Evolutionary conservation across 2,113 vertebrate genomes (phyloP), one percentile per base, ranked within the genome.

Genomic region (Neopipo cinnamomea): DNA sequence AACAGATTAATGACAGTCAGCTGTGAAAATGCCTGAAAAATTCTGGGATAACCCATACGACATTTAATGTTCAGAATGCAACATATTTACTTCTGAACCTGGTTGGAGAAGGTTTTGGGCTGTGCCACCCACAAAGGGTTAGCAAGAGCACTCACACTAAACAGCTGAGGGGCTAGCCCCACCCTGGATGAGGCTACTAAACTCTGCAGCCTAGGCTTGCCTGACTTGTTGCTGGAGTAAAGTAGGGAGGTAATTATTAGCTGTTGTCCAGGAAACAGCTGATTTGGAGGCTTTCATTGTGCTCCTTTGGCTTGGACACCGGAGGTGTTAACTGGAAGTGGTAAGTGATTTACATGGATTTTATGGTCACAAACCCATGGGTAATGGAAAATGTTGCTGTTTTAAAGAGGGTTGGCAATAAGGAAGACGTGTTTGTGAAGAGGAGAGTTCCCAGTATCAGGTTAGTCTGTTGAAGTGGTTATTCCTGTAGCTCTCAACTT

Each of bases 161-260:
- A 35, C 77, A 88, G 27, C 42, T 73, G 58, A 44, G 27, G 31
- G 39, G 8, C 22, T 35, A 80, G n/a, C 42, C 8, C 28, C 37
- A 61, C 25, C 8, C 14, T 31, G 31, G 33, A 24, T 39, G 37
- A 11, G 39, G 44, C 61, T 66, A 35, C 33, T 0, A 63, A 58
- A 13, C 16, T 42, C 41, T 71, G 22, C 22, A 46, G 66, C 5
- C 21, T 55, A 41, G 30, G 6, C 6, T 68, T 7, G 1, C 2
- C 7, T 41, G 7, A 3, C 5, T 23, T 30, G 8, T 19, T 70
- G 30, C 3, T 66, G 41, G 31, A 37, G 62, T 3, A 27, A n/a
- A 65, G 11, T 10, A 24, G 27, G 4, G 8, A 39, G 11, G 13
- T 1, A 11, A 1, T 2, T 35, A 4, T n/a, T 3, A 50, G 10